phyloP scores from a whole-genome alignment of 1,140 invertebrate species.

The Agraylea sexmaculata region DNA sequence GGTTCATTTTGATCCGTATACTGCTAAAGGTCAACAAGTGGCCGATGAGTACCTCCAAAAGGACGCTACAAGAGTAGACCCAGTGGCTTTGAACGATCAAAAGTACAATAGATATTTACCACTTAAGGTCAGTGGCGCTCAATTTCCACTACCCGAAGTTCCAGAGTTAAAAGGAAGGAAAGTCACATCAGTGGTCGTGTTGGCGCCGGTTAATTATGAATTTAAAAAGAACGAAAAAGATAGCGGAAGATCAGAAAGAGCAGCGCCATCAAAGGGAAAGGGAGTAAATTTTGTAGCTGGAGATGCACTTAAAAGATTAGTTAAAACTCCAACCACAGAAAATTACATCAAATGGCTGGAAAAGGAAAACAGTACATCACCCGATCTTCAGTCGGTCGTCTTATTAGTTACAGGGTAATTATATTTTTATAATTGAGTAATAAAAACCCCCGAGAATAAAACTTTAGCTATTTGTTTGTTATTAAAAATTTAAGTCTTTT shows the following conservation, averaged over 20 bases:
- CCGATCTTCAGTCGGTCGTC: conserved; percentile 64
- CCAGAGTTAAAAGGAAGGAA: conserved; percentile 57
- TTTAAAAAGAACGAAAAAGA: conserved; percentile 32
- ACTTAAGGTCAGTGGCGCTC: conserved; percentile 68
- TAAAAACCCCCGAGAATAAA: no score
- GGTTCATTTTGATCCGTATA: conserved; percentile 63
- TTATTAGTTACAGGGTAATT: conserved; percentile 64
- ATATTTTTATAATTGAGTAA: conserved; percentile 7
- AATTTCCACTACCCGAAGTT: conserved; percentile 68
- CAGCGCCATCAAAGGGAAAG: conserved; percentile 36
- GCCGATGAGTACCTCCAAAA: conserved; percentile 60
- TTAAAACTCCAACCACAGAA: conserved; percentile 59
- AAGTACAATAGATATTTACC: conserved; percentile 73
- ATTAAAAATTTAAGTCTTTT: no score
- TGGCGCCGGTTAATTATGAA: conserved; percentile 64
- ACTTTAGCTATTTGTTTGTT: no score
- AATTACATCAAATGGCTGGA: conserved; percentile 72
- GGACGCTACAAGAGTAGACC: conserved; percentile 58
- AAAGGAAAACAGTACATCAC: conserved; percentile 55
- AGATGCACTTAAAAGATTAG: conserved; percentile 58
- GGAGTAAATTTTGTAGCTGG: conserved; percentile 52
- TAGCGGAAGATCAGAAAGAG: conserved; percentile 32
- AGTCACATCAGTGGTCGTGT: conserved; percentile 68
- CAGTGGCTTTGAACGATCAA: conserved; percentile 57
- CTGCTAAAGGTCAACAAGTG: conserved; percentile 55